Evolutionary conservation across 2,797 vertebrate genomes (phyloP), one percentile per base, ranked within the genome.

Genomic region (Salarias fasciatus): DNA sequence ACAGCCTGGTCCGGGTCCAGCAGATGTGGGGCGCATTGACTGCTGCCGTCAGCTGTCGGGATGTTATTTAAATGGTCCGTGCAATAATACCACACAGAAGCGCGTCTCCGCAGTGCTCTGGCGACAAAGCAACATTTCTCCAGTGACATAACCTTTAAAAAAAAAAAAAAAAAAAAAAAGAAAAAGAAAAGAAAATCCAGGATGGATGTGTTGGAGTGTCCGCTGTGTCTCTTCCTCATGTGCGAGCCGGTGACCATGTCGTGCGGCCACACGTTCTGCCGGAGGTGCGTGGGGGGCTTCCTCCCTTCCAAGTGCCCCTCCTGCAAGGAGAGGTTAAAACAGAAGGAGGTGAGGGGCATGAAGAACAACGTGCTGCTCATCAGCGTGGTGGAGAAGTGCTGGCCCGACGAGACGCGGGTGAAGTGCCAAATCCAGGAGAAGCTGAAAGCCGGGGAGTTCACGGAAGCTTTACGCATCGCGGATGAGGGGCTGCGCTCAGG

Each of bases 251-350:
- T 94, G 75, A 96, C 94, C n/a, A 72, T 93, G 76, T 79, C 87
- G 3, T 97, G 96, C 85, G 96, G 96, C 0, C 95, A 96, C 85
- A 92, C 94, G 6, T 93, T 95, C 69, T 97, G 96, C 84, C 89
- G 91, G 56, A 70, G 91, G 8, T 97, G 95, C 80, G 82, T 92
- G 10, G 85, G 74, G 8, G 77, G 67, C 11, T 76, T 61, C 76
- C 77, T 89, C 10, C 91, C 88, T 24, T 37, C 90, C 48, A 91
- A 78, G 64, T 96, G 95, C 61, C 92, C 90, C 8, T 46, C 84
- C 4, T 97, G 95, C 86, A 90, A 83, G 33, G 91, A 93, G 30
- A 83, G 82, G 51, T 41, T 95, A 11, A 92, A 83, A 71, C 86
- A 86, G 28, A 80, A 57, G 31, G 94, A 94, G 29, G 71, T 84